These are phyloP conservation scores for Crotalus viridis DNA, from an alignment of 2,113 vertebrate genomes.

Conservation along the genomic window DNA sequence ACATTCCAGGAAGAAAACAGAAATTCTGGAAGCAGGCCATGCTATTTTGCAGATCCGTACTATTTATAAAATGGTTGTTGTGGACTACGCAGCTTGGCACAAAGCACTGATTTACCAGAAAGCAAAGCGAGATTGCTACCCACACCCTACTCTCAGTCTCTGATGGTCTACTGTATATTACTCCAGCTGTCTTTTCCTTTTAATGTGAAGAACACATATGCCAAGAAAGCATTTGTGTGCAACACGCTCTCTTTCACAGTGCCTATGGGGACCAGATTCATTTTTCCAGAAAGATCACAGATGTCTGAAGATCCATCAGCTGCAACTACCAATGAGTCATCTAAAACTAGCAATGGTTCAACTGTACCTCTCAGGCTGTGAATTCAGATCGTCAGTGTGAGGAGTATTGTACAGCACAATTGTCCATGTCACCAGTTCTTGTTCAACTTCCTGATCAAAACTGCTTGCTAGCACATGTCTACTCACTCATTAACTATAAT, in stretches of 20 bases:
- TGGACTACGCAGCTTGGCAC: background rate
- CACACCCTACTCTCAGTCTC: background rate
- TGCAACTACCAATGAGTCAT: background rate
- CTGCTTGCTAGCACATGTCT: background rate
- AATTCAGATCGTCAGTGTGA: background rate
- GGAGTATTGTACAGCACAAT: background rate
- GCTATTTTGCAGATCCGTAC: background rate
- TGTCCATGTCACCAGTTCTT: background rate
- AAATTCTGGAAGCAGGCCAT: background rate
- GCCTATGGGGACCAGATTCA: background rate
- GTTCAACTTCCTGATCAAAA: background rate
- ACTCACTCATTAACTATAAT: background rate
- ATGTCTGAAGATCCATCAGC: background rate
- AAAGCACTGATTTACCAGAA: background rate
- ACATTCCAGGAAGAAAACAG: background rate
- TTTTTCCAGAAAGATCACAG: background rate
- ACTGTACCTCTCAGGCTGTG: background rate
- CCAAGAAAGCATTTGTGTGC: background rate
- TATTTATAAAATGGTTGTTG: background rate
- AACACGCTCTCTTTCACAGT: background rate
- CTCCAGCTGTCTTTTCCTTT: background rate
- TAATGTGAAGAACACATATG: background rate
- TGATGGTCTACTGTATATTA: background rate
- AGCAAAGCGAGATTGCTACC: background rate
- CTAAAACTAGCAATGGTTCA: background rate